Conservation (phyloP, 2,888 invertebrate species). For the Apamea epomidion region DNA sequence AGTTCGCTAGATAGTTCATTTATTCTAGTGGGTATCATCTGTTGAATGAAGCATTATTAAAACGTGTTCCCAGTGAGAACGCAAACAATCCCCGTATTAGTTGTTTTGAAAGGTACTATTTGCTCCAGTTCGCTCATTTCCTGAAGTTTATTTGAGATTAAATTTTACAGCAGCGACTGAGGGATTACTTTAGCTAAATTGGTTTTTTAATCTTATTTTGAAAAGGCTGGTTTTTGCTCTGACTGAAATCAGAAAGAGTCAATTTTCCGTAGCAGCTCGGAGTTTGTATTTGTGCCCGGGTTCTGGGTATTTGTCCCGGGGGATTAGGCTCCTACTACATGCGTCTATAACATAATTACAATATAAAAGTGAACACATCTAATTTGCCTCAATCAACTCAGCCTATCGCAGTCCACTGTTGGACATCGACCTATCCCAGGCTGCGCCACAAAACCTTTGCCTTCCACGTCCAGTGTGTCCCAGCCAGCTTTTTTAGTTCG, state of each 20-base stretch:
- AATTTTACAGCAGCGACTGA: slow-evolving; percentile 17
- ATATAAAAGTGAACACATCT: background rate
- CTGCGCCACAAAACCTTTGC: background rate
- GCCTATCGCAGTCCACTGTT: background rate
- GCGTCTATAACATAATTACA: background rate
- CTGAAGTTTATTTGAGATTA: slow-evolving; percentile 31
- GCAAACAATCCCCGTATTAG: slow-evolving; percentile 70
- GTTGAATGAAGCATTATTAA: slow-evolving; percentile 73
- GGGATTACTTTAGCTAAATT: slow-evolving; percentile 9
- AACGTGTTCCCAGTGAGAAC: slow-evolving; percentile 68
- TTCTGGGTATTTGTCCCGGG: background rate
- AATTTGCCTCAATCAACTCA: background rate
- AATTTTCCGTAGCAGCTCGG: background rate
- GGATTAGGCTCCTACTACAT: background rate
- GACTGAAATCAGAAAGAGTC: background rate
- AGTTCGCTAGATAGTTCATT: slow-evolving; percentile 68
- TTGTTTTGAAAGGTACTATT: slow-evolving; percentile 64
- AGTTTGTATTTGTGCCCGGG: background rate
- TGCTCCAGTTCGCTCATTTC: slow-evolving; percentile 40
- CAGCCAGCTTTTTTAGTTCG: background rate
- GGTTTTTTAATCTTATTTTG: background rate
- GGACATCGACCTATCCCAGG: no score
- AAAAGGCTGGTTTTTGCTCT: background rate
- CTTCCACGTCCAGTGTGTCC: no score
- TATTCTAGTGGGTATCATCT: slow-evolving; percentile 69